Base-by-base conservation (phyloP, 2,888 invertebrate species). In the Physocephala rufipes region DNA sequence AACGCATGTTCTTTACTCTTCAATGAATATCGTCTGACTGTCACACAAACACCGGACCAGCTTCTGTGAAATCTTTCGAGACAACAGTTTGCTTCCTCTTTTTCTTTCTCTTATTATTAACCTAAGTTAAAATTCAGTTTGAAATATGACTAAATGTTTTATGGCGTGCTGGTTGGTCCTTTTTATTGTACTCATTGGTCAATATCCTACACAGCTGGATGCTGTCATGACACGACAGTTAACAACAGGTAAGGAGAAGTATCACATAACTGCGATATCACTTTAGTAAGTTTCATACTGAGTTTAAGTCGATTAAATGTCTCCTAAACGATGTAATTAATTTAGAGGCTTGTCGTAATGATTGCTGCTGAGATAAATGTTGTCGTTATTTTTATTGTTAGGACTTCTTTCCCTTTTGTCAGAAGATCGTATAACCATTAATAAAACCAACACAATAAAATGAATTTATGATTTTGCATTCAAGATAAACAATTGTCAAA, bases 141-240 rank as follows among this genome's bases (percentile, higher is more conserved):
- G 9, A 70, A 82, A 77, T 77, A 80, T 82, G 82, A 77, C 78
- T 76, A 79, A 79, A 76, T 79, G 75, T 73, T 81, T 78, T 74
- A 74, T 78, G 77, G 77, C 77, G 79, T 80, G 80, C 69, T 75
- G 76, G 67, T 65, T 78, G 78, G 74, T 76, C 70, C 74, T 80
- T 72, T 66, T 82, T 70, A 73, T 74, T 63, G 68, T 28, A 9
- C 9, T 36, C 36, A 9, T 9, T 4, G 36, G 36, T 9, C 36
- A 36, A 16, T 76, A 80, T 78, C 80, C 83, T 71, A 78, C 81
- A 73, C 82, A 82, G 77, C 76, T 84, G 81, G 81, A 81, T 76
- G 82, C 82, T 67, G 84, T 78, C 73, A 79, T 84, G 74, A 79
- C 83, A 67, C 79, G 82, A 67, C 79, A 80, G 75, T 79, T 81